Conservation (phyloP, 2,113 vertebrate species). For the Eurypyga helias region DNA sequence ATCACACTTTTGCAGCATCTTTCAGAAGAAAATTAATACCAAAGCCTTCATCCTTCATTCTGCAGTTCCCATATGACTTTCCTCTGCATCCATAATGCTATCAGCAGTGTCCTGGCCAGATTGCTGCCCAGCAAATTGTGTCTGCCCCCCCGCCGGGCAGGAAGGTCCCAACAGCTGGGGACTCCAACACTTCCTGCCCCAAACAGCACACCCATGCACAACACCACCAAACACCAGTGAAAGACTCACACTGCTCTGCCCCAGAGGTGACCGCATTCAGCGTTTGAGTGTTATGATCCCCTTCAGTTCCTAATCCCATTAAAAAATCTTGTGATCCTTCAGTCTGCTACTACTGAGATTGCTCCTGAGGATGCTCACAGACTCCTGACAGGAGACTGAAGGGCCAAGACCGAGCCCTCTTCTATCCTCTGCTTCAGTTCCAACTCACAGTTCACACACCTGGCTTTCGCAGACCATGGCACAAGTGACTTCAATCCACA, state of each 20-base stretch:
- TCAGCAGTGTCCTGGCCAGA: accelerated
- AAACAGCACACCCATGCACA: background rate
- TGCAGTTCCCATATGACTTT: background rate
- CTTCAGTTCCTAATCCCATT: background rate
- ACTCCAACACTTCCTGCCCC: background rate
- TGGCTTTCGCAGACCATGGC: background rate
- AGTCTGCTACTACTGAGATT: background rate
- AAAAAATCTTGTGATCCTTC: background rate
- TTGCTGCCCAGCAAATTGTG: background rate
- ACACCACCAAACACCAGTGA: background rate
- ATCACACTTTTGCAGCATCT: background rate
- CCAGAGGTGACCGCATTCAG: background rate
- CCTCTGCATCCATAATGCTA: background rate
- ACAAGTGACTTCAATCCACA: background rate
- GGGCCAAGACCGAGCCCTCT: background rate
- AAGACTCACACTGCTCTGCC: background rate
- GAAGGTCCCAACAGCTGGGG: background rate
- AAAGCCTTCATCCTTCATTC: background rate
- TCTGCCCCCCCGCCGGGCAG: background rate
- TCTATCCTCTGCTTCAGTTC: background rate
- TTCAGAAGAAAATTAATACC: background rate
- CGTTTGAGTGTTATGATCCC: background rate
- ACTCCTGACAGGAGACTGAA: background rate
- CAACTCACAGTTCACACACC: background rate
- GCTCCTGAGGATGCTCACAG: background rate